Evolutionary conservation across 2,113 vertebrate species (phyloP).

Genomic region (Patagioenas fasciata): DNA sequence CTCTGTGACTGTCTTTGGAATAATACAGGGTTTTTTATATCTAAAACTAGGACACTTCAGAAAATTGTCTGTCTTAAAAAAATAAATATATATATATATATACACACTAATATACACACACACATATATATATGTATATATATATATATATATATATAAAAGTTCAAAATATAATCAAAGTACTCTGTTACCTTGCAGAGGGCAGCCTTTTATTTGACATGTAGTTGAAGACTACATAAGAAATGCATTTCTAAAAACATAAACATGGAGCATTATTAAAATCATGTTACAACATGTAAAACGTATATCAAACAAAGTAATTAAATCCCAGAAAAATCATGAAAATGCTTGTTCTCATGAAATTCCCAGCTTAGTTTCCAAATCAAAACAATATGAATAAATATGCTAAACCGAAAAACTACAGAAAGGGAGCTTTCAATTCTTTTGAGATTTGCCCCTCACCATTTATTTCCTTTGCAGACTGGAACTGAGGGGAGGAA

Average conservation of each 20-base stretch:
- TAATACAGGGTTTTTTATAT: neutral
- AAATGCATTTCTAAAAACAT: slow-evolving; percentile 26
- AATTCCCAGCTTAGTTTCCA: neutral
- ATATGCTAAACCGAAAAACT: neutral
- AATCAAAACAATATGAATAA: slow-evolving; percentile 1
- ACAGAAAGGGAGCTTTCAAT: neutral
- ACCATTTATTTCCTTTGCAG: slow-evolving; percentile 14
- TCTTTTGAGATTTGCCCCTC: neutral
- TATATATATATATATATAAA: too few relatives aligned
- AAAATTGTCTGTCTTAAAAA: neutral
- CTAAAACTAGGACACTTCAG: neutral
- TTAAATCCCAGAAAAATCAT: slow-evolving; percentile 13
- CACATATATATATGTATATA: too few relatives aligned
- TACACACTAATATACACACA: too few relatives aligned
- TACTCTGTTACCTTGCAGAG: neutral
- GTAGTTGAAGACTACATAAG: neutral
- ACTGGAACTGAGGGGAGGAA: neutral
- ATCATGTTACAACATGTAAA: neutral
- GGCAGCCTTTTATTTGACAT: neutral
- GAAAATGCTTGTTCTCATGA: slow-evolving; percentile 8
- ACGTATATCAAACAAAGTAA: neutral
- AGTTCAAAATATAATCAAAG: neutral
- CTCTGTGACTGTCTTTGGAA: neutral
- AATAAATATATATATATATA: too few relatives aligned
- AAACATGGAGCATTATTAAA: slow-evolving; percentile 24